Evolutionary conservation across 2,888 invertebrate species (phyloP).

Genomic region (Heliconius sara): DNA sequence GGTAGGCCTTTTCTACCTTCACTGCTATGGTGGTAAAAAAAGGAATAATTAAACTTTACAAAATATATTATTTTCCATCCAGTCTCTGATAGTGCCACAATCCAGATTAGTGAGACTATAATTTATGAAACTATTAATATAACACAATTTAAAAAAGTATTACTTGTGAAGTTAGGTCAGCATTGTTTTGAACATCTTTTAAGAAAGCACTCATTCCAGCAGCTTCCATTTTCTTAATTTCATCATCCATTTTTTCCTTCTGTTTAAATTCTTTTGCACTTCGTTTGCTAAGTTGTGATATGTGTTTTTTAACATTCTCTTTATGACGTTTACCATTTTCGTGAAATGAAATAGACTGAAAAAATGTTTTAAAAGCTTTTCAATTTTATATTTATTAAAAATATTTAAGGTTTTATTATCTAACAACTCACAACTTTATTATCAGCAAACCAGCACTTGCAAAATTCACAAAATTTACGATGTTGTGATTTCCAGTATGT

Average conservation of each 20-base stretch:
- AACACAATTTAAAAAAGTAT: background rate
- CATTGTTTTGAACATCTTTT: constrained; percentile 90
- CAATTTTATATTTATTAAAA: background rate
- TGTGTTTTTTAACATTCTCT: constrained; percentile 93
- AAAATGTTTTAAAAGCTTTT: constrained; percentile 45
- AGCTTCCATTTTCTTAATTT: constrained; percentile 94
- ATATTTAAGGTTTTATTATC: background rate
- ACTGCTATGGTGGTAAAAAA: too few species aligned
- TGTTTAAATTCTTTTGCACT: constrained; percentile 92
- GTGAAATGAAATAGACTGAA: constrained; percentile 96
- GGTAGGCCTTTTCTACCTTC: too few species aligned
- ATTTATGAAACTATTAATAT: background rate
- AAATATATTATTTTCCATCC: too few species aligned
- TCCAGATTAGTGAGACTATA: too few species aligned
- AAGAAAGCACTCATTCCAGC: constrained; percentile 95
- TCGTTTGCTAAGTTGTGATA: constrained; percentile 92
- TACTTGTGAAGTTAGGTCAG: constrained; percentile 85
- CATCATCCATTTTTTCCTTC: constrained; percentile 89
- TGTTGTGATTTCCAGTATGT: constrained; percentile 99
- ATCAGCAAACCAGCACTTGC: constrained; percentile 99
- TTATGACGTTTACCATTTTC: constrained; percentile 97
- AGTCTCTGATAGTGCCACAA: too few species aligned
- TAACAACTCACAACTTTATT: constrained; percentile 91
- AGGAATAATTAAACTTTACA: too few species aligned
- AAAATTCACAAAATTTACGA: constrained; percentile 97